phyloP scores from a whole-genome alignment of 2,888 invertebrate genomes.

The Pelosia muscerda region DNA sequence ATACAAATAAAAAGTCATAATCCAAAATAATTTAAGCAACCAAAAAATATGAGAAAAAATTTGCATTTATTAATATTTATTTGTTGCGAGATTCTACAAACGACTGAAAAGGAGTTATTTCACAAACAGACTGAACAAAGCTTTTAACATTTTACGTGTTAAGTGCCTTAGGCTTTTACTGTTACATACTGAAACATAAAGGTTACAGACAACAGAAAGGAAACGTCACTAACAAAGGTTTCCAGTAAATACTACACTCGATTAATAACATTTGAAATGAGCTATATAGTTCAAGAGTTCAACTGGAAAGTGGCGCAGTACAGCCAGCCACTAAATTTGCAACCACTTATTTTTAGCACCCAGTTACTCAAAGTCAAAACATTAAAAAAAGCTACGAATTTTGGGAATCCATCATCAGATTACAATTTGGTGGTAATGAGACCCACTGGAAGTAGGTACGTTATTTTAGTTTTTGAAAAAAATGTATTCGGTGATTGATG shows the following conservation, averaged over 20 bases:
- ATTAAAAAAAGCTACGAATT: too few relatives aligned
- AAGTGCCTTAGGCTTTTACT: constrained; percentile 10
- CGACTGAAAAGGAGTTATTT: background rate
- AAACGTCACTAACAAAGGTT: background rate
- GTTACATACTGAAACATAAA: background rate
- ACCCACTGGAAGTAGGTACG: too few relatives aligned
- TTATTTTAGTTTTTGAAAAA: too few relatives aligned
- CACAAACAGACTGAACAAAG: background rate
- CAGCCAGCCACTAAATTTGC: background rate
- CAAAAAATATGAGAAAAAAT: background rate
- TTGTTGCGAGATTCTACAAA: background rate
- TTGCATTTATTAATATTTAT: background rate
- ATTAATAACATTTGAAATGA: background rate
- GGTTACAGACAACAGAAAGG: background rate
- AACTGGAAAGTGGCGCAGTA: too few relatives aligned
- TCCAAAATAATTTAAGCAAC: background rate
- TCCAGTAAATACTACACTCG: background rate
- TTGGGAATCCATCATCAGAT: too few relatives aligned
- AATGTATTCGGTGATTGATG: too few relatives aligned
- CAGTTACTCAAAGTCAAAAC: too few relatives aligned
- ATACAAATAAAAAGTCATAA: too few relatives aligned
- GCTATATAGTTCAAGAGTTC: background rate
- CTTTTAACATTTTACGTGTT: constrained; percentile 1
- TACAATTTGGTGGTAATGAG: too few relatives aligned
- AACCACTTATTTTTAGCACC: too few relatives aligned